These are phyloP conservation scores for Beroe forskalii DNA, from an alignment of 37 sponge, comb jelly and placozoan species.

Conservation along the genomic window DNA sequence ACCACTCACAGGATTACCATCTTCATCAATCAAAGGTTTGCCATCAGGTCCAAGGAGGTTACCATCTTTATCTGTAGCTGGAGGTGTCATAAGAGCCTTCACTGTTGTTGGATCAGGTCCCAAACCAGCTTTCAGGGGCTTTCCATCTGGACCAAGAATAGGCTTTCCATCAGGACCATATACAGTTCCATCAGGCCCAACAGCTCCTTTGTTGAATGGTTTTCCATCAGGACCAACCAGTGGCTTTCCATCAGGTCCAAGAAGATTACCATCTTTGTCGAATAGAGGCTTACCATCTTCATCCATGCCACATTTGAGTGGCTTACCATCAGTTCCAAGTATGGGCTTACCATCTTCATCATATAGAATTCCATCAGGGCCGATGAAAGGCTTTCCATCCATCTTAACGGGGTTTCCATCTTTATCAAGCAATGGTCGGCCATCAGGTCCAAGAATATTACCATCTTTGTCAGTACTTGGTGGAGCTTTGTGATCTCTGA, in stretches of 20 bases:
- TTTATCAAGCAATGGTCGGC: conserved; percentile 7
- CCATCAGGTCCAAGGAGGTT: conserved; percentile 63
- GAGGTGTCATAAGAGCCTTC: conserved; percentile 52
- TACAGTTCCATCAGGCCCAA: conserved; percentile 55
- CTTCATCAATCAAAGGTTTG: conserved; percentile 44
- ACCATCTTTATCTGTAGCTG: conserved; percentile 49
- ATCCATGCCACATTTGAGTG: conserved; percentile 2
- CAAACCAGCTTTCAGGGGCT: conserved; percentile 50
- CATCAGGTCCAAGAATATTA: conserved; percentile 37
- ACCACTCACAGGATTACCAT: conserved; percentile 35
- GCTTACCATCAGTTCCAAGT: conserved; percentile 45
- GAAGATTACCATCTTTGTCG: conserved; percentile 2
- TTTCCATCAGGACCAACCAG: conserved; percentile 23
- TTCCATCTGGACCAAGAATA: conserved; percentile 53
- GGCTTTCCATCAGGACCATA: conserved; percentile 47
- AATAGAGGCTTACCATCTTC: conserved; percentile 31
- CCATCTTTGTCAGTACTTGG: conserved; percentile 3
- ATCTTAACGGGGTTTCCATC: background rate
- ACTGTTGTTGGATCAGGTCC: conserved; percentile 41
- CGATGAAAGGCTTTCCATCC: background rate
- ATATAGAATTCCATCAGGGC: conserved; percentile 43
- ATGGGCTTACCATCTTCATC: conserved; percentile 20
- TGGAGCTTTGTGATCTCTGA: background rate
- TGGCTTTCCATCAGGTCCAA: conserved; percentile 31
- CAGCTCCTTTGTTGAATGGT: conserved; percentile 30